Conservation (phyloP, 2,888 invertebrate genomes). For the Antheraea assamensis region DNA sequence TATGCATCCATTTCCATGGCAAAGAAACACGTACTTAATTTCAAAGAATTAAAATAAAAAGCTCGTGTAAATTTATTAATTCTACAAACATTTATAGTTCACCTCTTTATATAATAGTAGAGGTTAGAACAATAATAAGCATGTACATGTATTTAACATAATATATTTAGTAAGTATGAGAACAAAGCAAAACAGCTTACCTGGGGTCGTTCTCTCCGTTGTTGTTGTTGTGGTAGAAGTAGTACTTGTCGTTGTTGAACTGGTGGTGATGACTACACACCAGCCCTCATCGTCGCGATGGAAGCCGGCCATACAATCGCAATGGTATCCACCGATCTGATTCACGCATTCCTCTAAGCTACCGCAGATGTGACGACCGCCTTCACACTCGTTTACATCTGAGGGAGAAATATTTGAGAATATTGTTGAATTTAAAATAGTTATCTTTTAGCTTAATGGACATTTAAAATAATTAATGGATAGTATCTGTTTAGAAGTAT, state of each 20-base stretch:
- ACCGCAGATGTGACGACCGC: conserved; percentile 59
- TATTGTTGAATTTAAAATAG: too few species aligned
- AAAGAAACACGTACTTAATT: too few species aligned
- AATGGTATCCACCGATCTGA: conserved; percentile 89
- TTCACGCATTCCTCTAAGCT: conserved; percentile 48
- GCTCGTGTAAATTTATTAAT: too few species aligned
- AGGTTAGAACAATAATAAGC: too few species aligned
- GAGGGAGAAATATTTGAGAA: conserved; percentile 17
- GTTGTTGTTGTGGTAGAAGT: conserved; percentile 37
- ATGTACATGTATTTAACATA: too few species aligned
- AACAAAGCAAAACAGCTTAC: background rate
- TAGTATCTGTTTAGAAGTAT: too few species aligned
- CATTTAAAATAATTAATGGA: too few species aligned
- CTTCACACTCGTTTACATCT: conserved; percentile 90
- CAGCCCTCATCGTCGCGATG: conserved; percentile 80
- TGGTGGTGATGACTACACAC: conserved; percentile 48
- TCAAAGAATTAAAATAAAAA: too few species aligned
- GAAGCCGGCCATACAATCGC: conserved; percentile 91
- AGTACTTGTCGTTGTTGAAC: conserved; percentile 36
- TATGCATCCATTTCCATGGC: too few species aligned
- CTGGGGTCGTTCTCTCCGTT: conserved; percentile 22
- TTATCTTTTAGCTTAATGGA: too few species aligned
- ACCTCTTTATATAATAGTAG: background rate
- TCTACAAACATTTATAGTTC: background rate
- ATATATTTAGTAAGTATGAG: background rate